phyloP scores from a whole-genome alignment of 2,888 invertebrate species.

The Drosophila recens region DNA sequence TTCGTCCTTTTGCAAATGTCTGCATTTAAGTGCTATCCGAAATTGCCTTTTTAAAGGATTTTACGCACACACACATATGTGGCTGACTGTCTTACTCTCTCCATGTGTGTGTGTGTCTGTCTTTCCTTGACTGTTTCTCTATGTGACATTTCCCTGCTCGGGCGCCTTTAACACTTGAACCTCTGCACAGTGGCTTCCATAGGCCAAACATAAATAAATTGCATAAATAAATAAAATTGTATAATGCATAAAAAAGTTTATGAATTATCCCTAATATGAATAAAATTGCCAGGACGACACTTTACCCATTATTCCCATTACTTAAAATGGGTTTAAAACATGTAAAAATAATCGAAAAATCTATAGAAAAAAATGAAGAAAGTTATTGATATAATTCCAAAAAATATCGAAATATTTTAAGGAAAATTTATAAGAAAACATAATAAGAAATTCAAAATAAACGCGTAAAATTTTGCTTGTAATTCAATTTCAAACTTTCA shows the following conservation, averaged over 20 bases:
- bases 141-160: constrained; percentile 41
- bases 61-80: constrained; percentile 57
- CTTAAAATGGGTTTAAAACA: no score
- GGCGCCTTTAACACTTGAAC: constrained; percentile 34
- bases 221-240: no score
- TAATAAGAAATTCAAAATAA: no score
- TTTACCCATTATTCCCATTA: no score
- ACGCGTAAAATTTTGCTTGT: no score
- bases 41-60: constrained; percentile 82
- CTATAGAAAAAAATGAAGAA: no score
- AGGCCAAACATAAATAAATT: not conserved
- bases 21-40: constrained; percentile 80
- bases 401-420: no score
- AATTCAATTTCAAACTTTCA: no score
- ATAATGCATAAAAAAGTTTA: not conserved
- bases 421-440: no score
- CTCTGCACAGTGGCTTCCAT: constrained; percentile 31
- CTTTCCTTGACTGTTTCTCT: constrained; percentile 31
- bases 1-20: constrained; percentile 51
- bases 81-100: constrained; percentile 10
- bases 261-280: not conserved
- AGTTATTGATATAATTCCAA: no score
- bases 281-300: no score
- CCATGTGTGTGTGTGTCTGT: constrained; percentile 14
- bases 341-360: no score